Evolutionary conservation across 2,113 vertebrate genomes (phyloP).

Genomic region (Hemiscyllium ocellatum): DNA sequence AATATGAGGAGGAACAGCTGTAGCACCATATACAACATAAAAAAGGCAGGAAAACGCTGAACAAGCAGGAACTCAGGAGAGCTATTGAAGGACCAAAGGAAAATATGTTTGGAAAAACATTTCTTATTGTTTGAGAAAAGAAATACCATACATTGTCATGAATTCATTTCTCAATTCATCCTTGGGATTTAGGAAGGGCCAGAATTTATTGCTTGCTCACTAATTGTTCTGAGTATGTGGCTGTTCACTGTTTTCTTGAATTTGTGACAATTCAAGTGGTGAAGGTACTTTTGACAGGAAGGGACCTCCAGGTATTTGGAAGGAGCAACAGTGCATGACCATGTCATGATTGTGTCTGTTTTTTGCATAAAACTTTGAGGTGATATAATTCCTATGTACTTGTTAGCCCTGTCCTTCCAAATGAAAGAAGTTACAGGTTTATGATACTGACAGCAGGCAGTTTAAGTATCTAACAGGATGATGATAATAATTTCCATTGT

Average conservation of each 20-base stretch:
- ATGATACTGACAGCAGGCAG: neutral
- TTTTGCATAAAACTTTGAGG: neutral
- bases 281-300: neutral
- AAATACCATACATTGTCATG: neutral
- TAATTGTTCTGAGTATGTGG: neutral
- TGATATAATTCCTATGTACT: neutral
- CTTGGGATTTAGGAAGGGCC: neutral
- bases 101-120: neutral
- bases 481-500: neutral
- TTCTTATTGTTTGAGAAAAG: neutral
- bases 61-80: neutral
- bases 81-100: neutral
- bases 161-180: neutral
- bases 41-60: neutral
- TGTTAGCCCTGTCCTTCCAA: neutral
- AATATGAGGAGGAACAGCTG: neutral
- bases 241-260: neutral
- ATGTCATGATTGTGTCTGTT: neutral
- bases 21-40: neutral
- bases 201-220: neutral
- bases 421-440: neutral
- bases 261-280: neutral
- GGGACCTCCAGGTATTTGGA: neutral
- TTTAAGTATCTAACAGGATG: neutral
- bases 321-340: neutral